Conservation (phyloP, 2,113 vertebrate genomes). For the Hystrix brachyura region DNA sequence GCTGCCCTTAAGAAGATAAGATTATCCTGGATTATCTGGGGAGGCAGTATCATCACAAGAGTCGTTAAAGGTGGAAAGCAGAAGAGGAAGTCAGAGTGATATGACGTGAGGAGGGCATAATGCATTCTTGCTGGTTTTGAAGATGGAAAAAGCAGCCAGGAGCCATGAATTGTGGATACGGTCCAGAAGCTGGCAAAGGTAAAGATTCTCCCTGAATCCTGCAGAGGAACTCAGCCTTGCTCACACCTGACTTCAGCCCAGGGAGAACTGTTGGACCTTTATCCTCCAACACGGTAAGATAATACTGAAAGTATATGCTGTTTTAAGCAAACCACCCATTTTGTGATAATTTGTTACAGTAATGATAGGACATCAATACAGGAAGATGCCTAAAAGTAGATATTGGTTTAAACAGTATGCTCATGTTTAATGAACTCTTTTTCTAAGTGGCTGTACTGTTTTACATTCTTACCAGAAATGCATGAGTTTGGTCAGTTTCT, state of each 20-base stretch:
- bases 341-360: neutral
- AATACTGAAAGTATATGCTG: neutral
- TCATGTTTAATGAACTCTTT: neutral
- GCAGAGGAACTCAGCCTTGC: neutral
- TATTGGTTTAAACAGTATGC: neutral
- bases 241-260: neutral
- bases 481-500: neutral
- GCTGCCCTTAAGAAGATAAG: neutral
- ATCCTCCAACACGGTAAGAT: neutral
- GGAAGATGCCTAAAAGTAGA: neutral
- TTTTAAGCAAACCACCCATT: neutral
- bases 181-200: neutral
- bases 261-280: neutral
- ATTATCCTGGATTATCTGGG: neutral
- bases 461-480: slow-evolving; percentile 14
- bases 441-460: neutral
- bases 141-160: neutral
- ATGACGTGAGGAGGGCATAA: neutral
- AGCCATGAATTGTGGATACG: neutral
- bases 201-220: neutral
- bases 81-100: neutral
- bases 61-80: neutral
- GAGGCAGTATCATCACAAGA: neutral
- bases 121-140: neutral
- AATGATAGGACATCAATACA: neutral